Percentiles rank a stretch among this genome's conserved stretches.
phyloP scores from a whole-genome alignment of 2,113 vertebrate species.

The Brevimyrus niger region DNA sequence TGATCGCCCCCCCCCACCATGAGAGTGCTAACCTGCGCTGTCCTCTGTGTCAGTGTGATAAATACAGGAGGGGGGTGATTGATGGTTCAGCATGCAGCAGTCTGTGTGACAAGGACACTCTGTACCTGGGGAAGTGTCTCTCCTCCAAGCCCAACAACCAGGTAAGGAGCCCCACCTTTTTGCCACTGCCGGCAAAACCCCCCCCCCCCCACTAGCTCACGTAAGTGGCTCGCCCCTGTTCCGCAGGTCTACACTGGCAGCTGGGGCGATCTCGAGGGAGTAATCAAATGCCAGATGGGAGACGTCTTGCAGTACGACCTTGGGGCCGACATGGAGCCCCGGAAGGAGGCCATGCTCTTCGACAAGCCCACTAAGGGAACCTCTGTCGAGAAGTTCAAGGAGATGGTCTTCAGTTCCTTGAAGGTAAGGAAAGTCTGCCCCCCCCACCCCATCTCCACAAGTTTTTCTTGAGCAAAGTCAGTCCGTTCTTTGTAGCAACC shows the following conservation, averaged over 20 bases:
- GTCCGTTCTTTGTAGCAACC: not conserved
- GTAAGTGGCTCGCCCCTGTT: not conserved
- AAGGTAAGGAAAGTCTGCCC: slow-evolving; percentile 61
- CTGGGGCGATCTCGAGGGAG: slow-evolving; percentile 87
- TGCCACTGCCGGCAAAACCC: not conserved
- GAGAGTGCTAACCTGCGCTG: not conserved
- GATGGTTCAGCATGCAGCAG: slow-evolving; percentile 92
- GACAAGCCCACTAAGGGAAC: slow-evolving; percentile 89
- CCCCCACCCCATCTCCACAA: not conserved
- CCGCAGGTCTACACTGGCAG: slow-evolving; percentile 83
- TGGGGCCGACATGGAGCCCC: slow-evolving; percentile 77
- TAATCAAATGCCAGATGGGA: slow-evolving; percentile 94
- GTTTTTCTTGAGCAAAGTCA: not conserved
- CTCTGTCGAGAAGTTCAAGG: slow-evolving; percentile 92
- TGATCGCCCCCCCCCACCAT: not conserved
- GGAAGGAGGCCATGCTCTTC: slow-evolving; percentile 77
- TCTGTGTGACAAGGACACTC: slow-evolving; percentile 84
- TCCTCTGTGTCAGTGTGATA: slow-evolving; percentile 75
- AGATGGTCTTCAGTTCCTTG: slow-evolving; percentile 87
- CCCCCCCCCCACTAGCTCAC: not conserved
- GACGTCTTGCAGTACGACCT: slow-evolving; percentile 73
- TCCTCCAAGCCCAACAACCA: slow-evolving; percentile 82
- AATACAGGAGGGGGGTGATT: slow-evolving; percentile 86
- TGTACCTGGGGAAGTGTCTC: slow-evolving; percentile 92
- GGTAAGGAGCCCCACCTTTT: slow-evolving; percentile 52